Evolutionary conservation across 2,113 vertebrate genomes (phyloP).

Genomic region (Nannospalax galili): DNA sequence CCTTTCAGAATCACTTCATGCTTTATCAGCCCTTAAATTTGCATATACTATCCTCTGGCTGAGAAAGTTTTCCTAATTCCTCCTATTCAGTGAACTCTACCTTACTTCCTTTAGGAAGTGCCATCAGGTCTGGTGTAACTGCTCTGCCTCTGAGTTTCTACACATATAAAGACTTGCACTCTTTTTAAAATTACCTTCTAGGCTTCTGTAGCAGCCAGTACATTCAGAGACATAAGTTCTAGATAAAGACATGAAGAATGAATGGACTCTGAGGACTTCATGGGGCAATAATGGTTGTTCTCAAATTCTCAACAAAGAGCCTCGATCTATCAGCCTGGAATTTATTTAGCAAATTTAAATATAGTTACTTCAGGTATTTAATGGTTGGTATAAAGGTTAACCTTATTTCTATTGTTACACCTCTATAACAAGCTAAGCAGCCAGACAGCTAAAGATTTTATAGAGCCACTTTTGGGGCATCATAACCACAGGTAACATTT

Average conservation of each 20-base stretch:
- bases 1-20: not conserved
- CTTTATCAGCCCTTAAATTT: not conserved
- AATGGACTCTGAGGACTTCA: not conserved
- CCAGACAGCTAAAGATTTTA: not conserved
- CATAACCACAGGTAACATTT: slow-evolving; percentile 23
- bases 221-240: not conserved
- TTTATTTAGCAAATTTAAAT: slow-evolving; percentile 35
- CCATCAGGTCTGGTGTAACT: not conserved
- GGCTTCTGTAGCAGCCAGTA: not conserved
- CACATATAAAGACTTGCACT: not conserved
- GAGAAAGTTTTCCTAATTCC: not conserved
- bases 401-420: slow-evolving; percentile 19
- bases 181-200: not conserved
- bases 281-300: not conserved
- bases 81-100: not conserved
- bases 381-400: slow-evolving; percentile 26
- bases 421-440: not conserved
- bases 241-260: not conserved
- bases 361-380: not conserved
- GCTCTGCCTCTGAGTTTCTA: not conserved
- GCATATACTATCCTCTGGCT: not conserved
- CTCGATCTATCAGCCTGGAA: not conserved
- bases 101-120: not conserved
- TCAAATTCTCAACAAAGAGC: slow-evolving; percentile 29
- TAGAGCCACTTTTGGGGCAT: slow-evolving; percentile 2